Conservation (phyloP, 2,888 invertebrate species). For the Plutella xylostella region DNA sequence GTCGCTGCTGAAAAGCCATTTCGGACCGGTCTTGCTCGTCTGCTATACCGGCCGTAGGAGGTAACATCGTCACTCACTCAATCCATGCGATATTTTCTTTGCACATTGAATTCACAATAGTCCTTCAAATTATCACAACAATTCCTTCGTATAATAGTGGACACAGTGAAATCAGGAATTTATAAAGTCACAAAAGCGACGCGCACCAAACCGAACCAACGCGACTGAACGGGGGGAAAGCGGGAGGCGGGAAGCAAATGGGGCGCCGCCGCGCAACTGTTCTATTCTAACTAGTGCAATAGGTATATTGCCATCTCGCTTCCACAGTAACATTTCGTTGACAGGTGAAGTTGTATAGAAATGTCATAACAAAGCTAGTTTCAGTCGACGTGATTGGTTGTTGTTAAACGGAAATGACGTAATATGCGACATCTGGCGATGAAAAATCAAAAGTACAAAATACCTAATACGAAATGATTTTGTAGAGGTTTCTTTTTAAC, state of each 20-base stretch:
- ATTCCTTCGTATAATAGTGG: slow-evolving; percentile 15
- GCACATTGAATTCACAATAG: slow-evolving; percentile 18
- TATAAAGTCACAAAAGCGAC: slow-evolving; percentile 38
- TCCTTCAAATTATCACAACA: slow-evolving; percentile 10
- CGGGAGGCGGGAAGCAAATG: slow-evolving; percentile 43
- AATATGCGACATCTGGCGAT: background rate
- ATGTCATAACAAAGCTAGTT: slow-evolving; percentile 66
- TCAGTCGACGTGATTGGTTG: slow-evolving; percentile 13
- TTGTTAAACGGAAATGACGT: slow-evolving; percentile 39
- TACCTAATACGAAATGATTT: too few species aligned
- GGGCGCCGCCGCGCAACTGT: slow-evolving; percentile 55
- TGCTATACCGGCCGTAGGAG: slow-evolving; percentile 62
- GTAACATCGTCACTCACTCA: slow-evolving; percentile 55
- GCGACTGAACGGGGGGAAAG: slow-evolving; percentile 56
- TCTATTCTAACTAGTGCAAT: slow-evolving; percentile 27
- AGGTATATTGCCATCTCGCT: slow-evolving; percentile 29
- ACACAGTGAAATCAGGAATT: slow-evolving; percentile 30
- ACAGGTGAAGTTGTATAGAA: slow-evolving; percentile 38
- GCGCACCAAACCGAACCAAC: slow-evolving; percentile 52
- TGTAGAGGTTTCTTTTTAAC: too few species aligned
- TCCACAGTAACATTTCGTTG: slow-evolving; percentile 40
- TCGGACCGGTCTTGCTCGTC: slow-evolving; percentile 61
- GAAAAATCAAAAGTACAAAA: background rate
- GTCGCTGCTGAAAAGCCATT: slow-evolving; percentile 61
- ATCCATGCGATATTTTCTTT: slow-evolving; percentile 38